phyloP scores from a whole-genome alignment of 2,113 vertebrate species.

The Ciconia boyciana region DNA sequence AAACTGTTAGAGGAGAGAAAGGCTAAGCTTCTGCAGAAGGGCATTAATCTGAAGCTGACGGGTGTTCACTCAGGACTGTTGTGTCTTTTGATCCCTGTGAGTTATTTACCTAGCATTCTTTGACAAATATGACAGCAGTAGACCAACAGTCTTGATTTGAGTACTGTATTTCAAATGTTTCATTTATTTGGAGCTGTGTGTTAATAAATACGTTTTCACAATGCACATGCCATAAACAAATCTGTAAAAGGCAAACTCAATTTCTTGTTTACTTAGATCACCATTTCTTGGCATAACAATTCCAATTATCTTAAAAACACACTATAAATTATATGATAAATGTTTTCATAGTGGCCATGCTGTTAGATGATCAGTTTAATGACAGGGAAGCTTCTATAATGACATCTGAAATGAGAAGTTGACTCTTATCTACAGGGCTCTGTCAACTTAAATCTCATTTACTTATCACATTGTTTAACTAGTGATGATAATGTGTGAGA shows the following conservation, averaged over 20 bases:
- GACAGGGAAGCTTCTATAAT: neutral
- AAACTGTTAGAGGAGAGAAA: neutral
- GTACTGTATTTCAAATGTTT: neutral
- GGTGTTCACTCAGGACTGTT: neutral
- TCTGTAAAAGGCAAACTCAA: neutral
- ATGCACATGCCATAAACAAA: neutral
- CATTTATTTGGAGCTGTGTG: neutral
- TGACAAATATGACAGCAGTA: neutral
- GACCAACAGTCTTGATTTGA: neutral
- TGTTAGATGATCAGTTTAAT: neutral
- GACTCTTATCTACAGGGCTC: neutral
- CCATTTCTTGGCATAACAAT: neutral
- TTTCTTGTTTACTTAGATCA: neutral
- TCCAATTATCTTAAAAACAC: neutral
- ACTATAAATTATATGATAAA: neutral
- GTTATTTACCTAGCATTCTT: neutral
- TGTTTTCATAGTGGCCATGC: neutral
- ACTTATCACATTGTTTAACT: neutral
- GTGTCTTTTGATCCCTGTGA: neutral
- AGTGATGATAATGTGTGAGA: neutral
- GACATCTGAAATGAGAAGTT: neutral
- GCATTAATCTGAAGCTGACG: neutral
- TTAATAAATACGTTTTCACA: neutral
- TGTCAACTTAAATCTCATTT: conserved; percentile 16
- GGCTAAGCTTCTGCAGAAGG: neutral